Evolutionary conservation across 2,888 invertebrate genomes (phyloP).

Genomic region (Clusia tigrina): DNA sequence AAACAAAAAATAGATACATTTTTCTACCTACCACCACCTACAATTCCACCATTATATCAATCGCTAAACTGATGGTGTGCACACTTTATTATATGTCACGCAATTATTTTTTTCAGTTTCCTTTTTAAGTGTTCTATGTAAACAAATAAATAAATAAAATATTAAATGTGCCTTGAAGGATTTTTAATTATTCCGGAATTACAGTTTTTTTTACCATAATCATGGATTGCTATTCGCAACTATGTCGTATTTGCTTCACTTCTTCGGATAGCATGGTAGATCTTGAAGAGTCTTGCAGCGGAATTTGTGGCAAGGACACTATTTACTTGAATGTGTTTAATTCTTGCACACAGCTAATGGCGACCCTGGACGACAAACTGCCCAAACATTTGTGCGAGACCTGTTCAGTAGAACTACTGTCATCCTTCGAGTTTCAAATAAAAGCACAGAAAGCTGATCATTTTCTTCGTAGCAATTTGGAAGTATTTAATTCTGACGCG

Average conservation of each 20-base stretch:
- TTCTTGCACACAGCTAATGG: slow-evolving; percentile 25
- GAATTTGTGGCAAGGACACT: background rate
- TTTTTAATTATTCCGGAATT: too few relatives aligned
- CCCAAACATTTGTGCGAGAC: slow-evolving; percentile 27
- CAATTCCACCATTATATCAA: too few relatives aligned
- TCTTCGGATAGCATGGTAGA: background rate
- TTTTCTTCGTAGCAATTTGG: background rate
- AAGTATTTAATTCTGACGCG: too few relatives aligned
- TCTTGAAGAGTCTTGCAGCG: background rate
- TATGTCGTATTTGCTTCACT: background rate
- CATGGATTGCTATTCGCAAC: background rate
- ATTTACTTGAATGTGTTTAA: slow-evolving; percentile 33
- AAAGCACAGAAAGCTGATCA: background rate
- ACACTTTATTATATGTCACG: too few relatives aligned
- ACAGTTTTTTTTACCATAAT: too few relatives aligned
- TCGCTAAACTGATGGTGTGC: too few relatives aligned
- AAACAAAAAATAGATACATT: too few relatives aligned
- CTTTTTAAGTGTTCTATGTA: too few relatives aligned
- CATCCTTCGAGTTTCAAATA: background rate
- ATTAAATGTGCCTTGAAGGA: too few relatives aligned
- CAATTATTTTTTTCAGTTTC: too few relatives aligned
- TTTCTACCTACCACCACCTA: too few relatives aligned
- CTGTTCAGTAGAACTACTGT: slow-evolving; percentile 12
- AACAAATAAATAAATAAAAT: too few relatives aligned
- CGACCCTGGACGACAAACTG: slow-evolving; percentile 17